Base-by-base conservation (phyloP, 2,797 vertebrate species). In the Oryzias dopingdopingensis region DNA sequence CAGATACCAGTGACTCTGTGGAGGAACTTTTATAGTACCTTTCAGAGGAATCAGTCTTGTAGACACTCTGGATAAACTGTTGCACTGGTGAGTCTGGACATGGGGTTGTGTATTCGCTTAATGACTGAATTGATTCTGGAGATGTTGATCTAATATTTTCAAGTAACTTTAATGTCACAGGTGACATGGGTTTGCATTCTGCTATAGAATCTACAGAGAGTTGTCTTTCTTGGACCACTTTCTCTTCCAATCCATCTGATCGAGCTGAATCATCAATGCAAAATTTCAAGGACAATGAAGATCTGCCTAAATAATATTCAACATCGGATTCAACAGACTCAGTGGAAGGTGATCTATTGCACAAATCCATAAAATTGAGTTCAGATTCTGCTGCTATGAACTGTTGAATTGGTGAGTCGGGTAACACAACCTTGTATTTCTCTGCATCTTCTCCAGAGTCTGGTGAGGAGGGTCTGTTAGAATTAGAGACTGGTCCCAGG, bases 391-490 rank as follows among this genome's bases (percentile, higher is more conserved):
- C 18, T 50, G 49, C 17, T 50, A 49, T 80, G 54, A 57, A 81
- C 17, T 81, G 61, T 26, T 80, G 67, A 57, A 82, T 59, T 1
- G 78, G 81, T 26, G 83, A 88, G 69, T 87, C 83, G 56, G 84
- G 77, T 52, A 85, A 70, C 14, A 85, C 42, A 52, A 14, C 16
- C 17, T 54, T 61, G 42, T 62, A 72, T 57, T 85, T 69, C 67
- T 76, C 75, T 54, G 48, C 61, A 67, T 65, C 75, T 42, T 17
- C 41, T 56, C 32, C 56, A 48, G 86, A 86, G 44, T 50, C 68
- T 7, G 81, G 80, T 41, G 85, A 83, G 40, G 26, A 56, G 4
- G 52, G 53, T 72, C 86, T 82, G 5, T 52, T 15, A 6, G 84
- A 72, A 65, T 58, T 22, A 41, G 29, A 47, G 4, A 45, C 3